Percentiles rank a stretch among this genome's conserved stretches.
These are phyloP conservation scores for Todus mexicanus DNA, from an alignment of 2,797 vertebrate species.

Conservation along the genomic window DNA sequence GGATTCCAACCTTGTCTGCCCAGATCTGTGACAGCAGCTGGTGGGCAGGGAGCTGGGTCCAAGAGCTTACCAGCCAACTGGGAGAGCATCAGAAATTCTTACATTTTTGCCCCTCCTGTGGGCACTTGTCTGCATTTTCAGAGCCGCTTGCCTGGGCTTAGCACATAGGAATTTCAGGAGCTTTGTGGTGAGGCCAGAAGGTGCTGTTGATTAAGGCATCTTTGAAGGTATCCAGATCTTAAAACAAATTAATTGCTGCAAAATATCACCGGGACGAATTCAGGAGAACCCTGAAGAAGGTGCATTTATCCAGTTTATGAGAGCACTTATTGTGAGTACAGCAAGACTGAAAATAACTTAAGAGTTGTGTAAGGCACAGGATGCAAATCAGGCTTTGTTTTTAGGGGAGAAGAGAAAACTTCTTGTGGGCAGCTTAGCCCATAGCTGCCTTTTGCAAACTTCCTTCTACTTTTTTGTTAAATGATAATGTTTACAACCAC, in stretches of 20 bases:
- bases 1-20: neutral
- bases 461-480: neutral
- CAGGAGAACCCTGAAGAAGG: neutral
- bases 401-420: neutral
- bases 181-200: neutral
- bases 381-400: neutral
- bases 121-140: neutral
- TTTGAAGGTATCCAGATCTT: neutral
- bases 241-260: neutral
- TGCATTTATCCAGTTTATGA: neutral
- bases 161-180: rapidly evolving
- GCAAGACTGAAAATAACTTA: neutral
- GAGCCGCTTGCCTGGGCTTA: neutral
- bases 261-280: neutral
- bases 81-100: neutral
- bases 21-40: neutral
- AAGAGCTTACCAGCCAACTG: neutral
- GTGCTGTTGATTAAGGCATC: neutral
- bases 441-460: neutral
- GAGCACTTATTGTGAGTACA: neutral
- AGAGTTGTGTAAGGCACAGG: neutral
- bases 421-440: neutral
- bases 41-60: neutral
- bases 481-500: neutral
- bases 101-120: neutral